Percentiles rank a stretch among this genome's conserved stretches.
Evolutionary conservation across 2,888 invertebrate genomes (phyloP).

Genomic region (Mellilla xanthometata): DNA sequence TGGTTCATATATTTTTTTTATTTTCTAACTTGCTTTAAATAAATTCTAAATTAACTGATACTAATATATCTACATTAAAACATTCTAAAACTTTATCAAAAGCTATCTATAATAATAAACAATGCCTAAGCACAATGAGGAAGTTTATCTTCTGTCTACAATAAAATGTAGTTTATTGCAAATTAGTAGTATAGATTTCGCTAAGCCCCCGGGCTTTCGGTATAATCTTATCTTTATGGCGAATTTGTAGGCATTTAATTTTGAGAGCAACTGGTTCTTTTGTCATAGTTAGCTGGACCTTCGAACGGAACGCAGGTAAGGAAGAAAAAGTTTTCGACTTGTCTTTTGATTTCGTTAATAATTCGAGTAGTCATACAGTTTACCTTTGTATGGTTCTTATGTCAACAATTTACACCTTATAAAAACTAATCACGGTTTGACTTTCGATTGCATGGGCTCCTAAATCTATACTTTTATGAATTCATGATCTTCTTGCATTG

Average conservation of each 20-base stretch:
- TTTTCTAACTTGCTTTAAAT: neutral
- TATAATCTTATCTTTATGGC: slow-evolving; percentile 24
- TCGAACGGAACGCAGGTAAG: slow-evolving; percentile 44
- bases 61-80: neutral
- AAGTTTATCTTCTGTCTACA: slow-evolving; percentile 27
- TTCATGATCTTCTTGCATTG: no score
- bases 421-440: no score
- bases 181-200: slow-evolving; percentile 21
- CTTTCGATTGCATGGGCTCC: no score
- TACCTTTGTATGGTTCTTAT: no score
- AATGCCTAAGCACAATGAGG: slow-evolving; percentile 22
- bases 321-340: no score
- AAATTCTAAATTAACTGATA: slow-evolving; percentile 1
- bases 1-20: no score
- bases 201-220: slow-evolving; percentile 18
- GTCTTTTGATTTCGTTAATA: no score
- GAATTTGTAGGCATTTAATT: slow-evolving; percentile 30
- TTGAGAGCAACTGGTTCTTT: slow-evolving; percentile 3
- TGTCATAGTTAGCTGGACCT: slow-evolving; percentile 40
- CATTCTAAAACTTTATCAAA: slow-evolving; percentile 7
- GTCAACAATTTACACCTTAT: no score
- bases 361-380: no score
- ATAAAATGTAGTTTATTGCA: slow-evolving; percentile 22
- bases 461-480: no score
- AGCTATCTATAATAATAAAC: slow-evolving; percentile 6